Conservation (phyloP, 1,140 invertebrate species). For the Sesamia nonagrioides region DNA sequence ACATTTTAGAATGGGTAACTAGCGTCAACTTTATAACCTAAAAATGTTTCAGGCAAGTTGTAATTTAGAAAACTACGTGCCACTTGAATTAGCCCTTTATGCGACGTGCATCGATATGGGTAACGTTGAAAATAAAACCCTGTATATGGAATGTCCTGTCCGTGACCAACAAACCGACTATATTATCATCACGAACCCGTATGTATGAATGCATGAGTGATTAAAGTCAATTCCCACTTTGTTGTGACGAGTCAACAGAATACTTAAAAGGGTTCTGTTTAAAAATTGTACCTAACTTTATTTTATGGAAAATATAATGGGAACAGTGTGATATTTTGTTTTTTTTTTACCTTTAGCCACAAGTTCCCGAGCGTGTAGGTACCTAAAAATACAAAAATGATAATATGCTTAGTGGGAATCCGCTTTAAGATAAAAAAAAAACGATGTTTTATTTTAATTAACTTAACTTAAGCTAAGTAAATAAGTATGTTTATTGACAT, state of each 20-base stretch:
- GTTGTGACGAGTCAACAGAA: no score
- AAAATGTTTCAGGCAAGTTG: slow-evolving; percentile 72
- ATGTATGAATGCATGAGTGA: slow-evolving; percentile 49
- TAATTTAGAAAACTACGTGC: slow-evolving; percentile 79
- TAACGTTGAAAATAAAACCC: slow-evolving; percentile 70
- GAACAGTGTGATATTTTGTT: no score
- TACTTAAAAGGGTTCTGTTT: no score
- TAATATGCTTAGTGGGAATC: not conserved
- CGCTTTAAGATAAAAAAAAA: not conserved
- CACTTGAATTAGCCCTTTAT: slow-evolving; percentile 76
- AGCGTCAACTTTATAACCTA: not conserved
- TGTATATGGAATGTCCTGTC: slow-evolving; percentile 78
- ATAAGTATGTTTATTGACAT: not conserved
- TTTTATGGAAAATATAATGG: no score
- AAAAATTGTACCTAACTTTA: no score
- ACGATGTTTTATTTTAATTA: no score
- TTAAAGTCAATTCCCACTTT: not conserved
- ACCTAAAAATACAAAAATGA: not conserved
- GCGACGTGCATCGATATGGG: slow-evolving; percentile 77
- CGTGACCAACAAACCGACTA: slow-evolving; percentile 72
- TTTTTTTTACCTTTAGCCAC: no score
- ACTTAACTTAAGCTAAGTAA: not conserved
- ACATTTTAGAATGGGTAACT: no score
- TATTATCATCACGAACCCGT: slow-evolving; percentile 76
- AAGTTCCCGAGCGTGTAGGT: no score